These are phyloP conservation scores for Nothoprocta pentlandii DNA, from an alignment of 2,113 vertebrate genomes.

Conservation along the genomic window DNA sequence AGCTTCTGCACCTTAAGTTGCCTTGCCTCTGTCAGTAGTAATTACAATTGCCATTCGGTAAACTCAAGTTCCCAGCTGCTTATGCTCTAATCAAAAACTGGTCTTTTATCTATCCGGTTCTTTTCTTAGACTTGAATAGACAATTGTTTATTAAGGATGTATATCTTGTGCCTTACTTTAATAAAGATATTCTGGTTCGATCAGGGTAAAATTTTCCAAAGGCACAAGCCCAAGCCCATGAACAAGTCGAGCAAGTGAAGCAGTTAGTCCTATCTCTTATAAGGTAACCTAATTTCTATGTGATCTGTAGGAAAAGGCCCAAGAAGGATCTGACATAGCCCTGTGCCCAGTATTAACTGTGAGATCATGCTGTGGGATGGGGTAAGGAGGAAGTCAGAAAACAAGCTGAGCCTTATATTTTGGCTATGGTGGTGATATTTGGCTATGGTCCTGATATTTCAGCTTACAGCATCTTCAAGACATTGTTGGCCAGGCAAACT, in stretches of 20 bases:
- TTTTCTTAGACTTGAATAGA: no score
- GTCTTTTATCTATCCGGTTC: not conserved
- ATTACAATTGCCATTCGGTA: not conserved
- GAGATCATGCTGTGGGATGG: not conserved
- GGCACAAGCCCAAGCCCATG: no score
- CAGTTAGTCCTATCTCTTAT: no score
- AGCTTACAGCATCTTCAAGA: not conserved
- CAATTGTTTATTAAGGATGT: no score
- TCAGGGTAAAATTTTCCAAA: no score
- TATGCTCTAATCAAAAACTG: not conserved
- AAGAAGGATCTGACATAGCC: no score
- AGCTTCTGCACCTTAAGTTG: not conserved
- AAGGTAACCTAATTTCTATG: no score
- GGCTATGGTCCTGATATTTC: not conserved
- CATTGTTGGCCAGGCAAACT: not conserved
- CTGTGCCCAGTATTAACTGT: not conserved
- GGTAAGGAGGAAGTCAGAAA: not conserved
- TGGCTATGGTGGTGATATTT: not conserved
- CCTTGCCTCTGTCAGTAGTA: not conserved
- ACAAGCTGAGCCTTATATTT: not conserved
- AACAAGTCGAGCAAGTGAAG: not conserved
- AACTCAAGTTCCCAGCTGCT: not conserved
- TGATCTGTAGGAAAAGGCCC: no score
- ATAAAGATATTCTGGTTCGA: no score
- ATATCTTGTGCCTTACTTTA: no score